Percentiles rank a stretch among this genome's conserved stretches.
Conservation (phyloP, 1,140 invertebrate genomes). For the Aleiodes sp. region DNA sequence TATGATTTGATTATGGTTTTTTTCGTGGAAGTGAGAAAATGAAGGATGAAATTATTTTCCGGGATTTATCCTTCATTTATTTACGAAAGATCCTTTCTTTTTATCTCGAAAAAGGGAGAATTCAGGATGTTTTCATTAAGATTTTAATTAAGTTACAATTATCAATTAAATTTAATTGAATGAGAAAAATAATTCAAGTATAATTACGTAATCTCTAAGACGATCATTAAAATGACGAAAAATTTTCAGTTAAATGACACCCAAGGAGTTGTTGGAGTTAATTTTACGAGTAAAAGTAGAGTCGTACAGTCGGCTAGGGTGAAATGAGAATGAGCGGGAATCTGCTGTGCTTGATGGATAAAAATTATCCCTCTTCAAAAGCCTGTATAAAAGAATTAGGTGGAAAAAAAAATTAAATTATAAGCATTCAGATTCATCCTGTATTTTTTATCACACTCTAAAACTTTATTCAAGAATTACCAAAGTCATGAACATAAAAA, state of each 20-base stretch:
- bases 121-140: too few species aligned
- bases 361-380: constrained; percentile 22
- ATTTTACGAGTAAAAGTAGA: neutral
- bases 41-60: neutral
- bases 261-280: constrained; percentile 4
- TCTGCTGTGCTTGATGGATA: neutral
- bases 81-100: neutral
- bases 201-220: too few species aligned
- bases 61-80: too few species aligned
- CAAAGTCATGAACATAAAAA: neutral
- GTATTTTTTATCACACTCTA: neutral
- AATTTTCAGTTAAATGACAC: neutral
- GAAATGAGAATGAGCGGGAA: too few species aligned
- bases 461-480: too few species aligned
- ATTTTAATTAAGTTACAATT: too few species aligned
- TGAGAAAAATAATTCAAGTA: too few species aligned
- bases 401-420: too few species aligned
- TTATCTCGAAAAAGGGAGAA: too few species aligned
- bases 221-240: neutral
- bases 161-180: too few species aligned
- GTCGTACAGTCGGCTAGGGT: too few species aligned
- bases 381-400: neutral
- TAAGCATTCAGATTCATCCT: neutral
- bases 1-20: neutral
- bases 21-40: neutral